Evolutionary conservation across 2,888 invertebrate genomes (phyloP).

Genomic region (Andrena hattorfiana): DNA sequence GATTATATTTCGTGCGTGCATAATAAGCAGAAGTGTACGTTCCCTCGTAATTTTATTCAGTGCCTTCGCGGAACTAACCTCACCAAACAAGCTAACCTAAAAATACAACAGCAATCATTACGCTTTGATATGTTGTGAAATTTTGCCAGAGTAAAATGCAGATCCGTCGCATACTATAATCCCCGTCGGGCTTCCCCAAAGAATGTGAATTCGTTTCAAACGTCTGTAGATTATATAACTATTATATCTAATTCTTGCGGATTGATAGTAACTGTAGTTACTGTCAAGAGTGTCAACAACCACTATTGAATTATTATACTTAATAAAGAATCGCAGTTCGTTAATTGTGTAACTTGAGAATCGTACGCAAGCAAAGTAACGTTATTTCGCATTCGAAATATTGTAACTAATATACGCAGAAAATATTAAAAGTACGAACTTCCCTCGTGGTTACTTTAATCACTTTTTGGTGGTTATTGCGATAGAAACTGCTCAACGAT

Average conservation of each 20-base stretch:
- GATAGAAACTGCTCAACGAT: neutral
- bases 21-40: slow-evolving; percentile 30
- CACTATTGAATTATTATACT: slow-evolving; percentile 37
- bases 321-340: slow-evolving; percentile 19
- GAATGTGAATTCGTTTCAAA: slow-evolving; percentile 36
- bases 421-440: neutral
- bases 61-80: slow-evolving; percentile 74
- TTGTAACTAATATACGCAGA: neutral
- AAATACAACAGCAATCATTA: slow-evolving; percentile 65
- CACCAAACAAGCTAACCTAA: slow-evolving; percentile 82
- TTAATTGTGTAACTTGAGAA: neutral
- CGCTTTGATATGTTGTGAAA: slow-evolving; percentile 58
- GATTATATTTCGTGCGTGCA: slow-evolving; percentile 36
- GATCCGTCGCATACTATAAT: slow-evolving; percentile 37
- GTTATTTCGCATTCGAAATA: slow-evolving; percentile 13
- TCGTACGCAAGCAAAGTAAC: neutral
- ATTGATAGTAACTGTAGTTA: slow-evolving; percentile 53
- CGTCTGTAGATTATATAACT: slow-evolving; percentile 51
- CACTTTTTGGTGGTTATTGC: neutral
- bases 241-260: slow-evolving; percentile 37
- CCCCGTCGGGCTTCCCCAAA: slow-evolving; percentile 21
- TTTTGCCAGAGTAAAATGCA: slow-evolving; percentile 43
- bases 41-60: slow-evolving; percentile 19
- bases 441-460: slow-evolving; percentile 1
- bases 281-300: slow-evolving; percentile 71